Evolutionary conservation across 2,888 invertebrate species (phyloP).

Genomic region (Dorcus hopei): DNA sequence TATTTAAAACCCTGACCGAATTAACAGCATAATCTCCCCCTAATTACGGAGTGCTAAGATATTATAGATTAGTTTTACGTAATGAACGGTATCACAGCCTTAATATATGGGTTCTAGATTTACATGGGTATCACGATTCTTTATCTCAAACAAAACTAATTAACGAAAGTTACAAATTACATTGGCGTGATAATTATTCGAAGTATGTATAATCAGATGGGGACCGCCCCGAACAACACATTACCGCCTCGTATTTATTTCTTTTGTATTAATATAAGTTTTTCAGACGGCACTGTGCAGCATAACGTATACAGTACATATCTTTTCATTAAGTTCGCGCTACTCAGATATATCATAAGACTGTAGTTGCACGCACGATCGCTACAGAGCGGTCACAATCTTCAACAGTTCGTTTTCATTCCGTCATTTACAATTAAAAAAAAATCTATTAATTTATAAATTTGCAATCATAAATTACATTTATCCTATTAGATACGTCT

Average conservation of each 20-base stretch:
- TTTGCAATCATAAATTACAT: no score
- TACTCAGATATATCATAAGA: slow-evolving; percentile 46
- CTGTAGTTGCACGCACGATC: slow-evolving; percentile 32
- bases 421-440: no score
- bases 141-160: slow-evolving; percentile 35
- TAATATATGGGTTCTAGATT: slow-evolving; percentile 17
- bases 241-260: slow-evolving; percentile 37
- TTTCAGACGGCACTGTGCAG: slow-evolving; percentile 35
- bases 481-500: no score
- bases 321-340: slow-evolving; percentile 48
- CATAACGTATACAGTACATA: slow-evolving; percentile 47
- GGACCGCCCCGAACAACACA: slow-evolving; percentile 45
- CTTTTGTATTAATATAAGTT: slow-evolving; percentile 41
- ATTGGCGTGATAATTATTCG: slow-evolving; percentile 46
- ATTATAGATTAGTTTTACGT: slow-evolving; percentile 5
- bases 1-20: no score
- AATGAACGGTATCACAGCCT: slow-evolving; percentile 7
- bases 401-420: neutral
- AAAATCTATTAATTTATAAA: no score
- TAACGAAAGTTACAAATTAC: slow-evolving; percentile 44
- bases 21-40: neutral
- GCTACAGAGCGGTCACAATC: slow-evolving; percentile 32
- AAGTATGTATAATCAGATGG: slow-evolving; percentile 44
- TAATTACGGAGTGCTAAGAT: slow-evolving; percentile 19
- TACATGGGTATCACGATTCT: slow-evolving; percentile 16